A percentile compares a stretch with the other conserved stretches of the same genome.
phyloP scores from a whole-genome alignment of 2,888 invertebrate species.

The Eupithecia centaureata region DNA sequence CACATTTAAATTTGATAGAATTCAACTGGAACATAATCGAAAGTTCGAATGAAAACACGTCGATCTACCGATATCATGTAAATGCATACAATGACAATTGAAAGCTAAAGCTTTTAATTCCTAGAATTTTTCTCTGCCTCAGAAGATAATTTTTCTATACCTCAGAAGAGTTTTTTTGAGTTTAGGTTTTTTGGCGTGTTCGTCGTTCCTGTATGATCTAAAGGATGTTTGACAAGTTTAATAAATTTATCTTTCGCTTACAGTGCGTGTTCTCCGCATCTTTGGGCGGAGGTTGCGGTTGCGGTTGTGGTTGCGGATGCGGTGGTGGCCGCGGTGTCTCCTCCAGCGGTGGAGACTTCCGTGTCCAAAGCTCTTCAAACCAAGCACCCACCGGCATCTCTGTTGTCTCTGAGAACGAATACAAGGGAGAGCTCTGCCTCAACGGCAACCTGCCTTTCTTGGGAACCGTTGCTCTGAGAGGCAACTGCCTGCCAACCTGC shows the following conservation, averaged over 20 bases:
- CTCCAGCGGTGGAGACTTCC: conserved; percentile 43
- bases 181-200: no score
- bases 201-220: no score
- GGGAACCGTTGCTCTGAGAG: conserved; percentile 53
- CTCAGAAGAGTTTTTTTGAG: no score
- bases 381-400: conserved; percentile 52
- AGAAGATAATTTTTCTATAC: no score
- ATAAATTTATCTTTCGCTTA: neutral
- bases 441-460: conserved; percentile 57
- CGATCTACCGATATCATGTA: no score
- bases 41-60: no score
- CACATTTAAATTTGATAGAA: no score
- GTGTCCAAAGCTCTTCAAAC: conserved; percentile 50
- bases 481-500: conserved; percentile 47
- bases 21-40: no score
- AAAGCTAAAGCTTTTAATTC: no score
- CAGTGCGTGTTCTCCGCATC: neutral
- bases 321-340: conserved; percentile 43
- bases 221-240: no score
- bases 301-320: conserved; percentile 44
- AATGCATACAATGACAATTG: no score
- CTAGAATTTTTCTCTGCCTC: no score
- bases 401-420: conserved; percentile 55
- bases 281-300: conserved; percentile 17
- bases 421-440: conserved; percentile 51